phyloP scores from a whole-genome alignment of 1,140 invertebrate genomes.

The Cherax destructor region DNA sequence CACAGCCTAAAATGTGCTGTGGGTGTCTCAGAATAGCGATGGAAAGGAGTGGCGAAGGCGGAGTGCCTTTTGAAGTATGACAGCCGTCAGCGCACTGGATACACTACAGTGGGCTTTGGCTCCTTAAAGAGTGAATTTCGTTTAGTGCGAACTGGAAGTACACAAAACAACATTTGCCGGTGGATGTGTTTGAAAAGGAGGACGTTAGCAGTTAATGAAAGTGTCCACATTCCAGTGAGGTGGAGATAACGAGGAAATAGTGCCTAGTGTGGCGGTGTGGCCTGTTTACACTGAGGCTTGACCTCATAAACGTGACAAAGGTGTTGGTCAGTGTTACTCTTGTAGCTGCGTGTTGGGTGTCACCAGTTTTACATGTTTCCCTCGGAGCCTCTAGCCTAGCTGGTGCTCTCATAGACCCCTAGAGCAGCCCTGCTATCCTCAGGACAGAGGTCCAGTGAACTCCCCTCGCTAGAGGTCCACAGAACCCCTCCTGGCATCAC shows the following conservation, averaged over 20 bases:
- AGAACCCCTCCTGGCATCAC: too few relatives aligned
- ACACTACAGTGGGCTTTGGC: not conserved
- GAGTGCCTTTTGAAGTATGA: not conserved
- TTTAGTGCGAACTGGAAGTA: conserved; percentile 44
- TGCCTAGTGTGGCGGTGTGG: conserved; percentile 5
- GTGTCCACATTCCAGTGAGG: not conserved
- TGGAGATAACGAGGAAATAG: not conserved
- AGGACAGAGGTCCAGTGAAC: too few relatives aligned
- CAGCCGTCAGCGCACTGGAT: not conserved
- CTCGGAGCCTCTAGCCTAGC: too few relatives aligned
- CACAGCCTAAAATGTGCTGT: conserved; percentile 5
- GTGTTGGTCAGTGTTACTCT: not conserved
- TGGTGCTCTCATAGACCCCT: too few relatives aligned
- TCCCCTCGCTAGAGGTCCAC: too few relatives aligned
- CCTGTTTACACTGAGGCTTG: not conserved
- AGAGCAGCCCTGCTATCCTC: too few relatives aligned
- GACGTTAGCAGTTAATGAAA: not conserved
- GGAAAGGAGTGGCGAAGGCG: not conserved
- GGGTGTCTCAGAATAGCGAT: not conserved
- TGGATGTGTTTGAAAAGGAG: conserved; percentile 1
- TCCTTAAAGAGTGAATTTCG: conserved; percentile 65
- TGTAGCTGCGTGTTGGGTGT: not conserved
- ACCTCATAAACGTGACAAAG: conserved; percentile 12
- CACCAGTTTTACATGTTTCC: too few relatives aligned
- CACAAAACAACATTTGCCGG: not conserved